Evolutionary conservation across 2,797 vertebrate species (phyloP).

Genomic region (Platalea minor): DNA sequence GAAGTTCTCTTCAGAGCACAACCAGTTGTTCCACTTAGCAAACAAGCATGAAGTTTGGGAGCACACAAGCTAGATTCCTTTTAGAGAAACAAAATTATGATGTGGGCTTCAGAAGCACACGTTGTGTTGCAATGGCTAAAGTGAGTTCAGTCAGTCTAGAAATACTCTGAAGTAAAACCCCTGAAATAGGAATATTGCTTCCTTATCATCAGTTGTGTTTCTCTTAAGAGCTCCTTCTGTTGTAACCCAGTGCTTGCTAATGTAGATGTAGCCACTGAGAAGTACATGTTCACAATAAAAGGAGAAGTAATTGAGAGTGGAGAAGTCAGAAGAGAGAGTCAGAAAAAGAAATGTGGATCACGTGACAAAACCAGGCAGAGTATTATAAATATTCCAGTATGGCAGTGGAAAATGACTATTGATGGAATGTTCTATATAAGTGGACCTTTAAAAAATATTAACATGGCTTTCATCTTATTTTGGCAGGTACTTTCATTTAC

Average conservation of each 20-base stretch:
- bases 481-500: conserved; percentile 96
- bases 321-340: neutral
- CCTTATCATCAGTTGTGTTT: neutral
- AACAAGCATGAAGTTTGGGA: neutral
- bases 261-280: neutral
- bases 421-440: neutral
- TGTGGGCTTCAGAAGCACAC: neutral
- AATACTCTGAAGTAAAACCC: neutral
- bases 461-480: neutral
- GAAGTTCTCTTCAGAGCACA: neutral
- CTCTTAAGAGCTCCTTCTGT: neutral
- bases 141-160: neutral
- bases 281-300: neutral
- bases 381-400: neutral
- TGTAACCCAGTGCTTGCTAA: neutral
- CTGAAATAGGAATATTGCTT: neutral
- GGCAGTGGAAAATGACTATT: neutral
- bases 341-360: neutral
- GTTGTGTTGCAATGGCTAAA: neutral
- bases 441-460: neutral
- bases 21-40: neutral
- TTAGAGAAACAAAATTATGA: neutral
- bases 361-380: neutral
- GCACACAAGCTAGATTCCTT: neutral
- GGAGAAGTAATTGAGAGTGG: neutral